A percentile compares a stretch with the other conserved stretches of the same genome.
These are phyloP conservation scores for Drosophila subquinaria DNA, from an alignment of 2,888 invertebrate genomes.

Conservation along the genomic window DNA sequence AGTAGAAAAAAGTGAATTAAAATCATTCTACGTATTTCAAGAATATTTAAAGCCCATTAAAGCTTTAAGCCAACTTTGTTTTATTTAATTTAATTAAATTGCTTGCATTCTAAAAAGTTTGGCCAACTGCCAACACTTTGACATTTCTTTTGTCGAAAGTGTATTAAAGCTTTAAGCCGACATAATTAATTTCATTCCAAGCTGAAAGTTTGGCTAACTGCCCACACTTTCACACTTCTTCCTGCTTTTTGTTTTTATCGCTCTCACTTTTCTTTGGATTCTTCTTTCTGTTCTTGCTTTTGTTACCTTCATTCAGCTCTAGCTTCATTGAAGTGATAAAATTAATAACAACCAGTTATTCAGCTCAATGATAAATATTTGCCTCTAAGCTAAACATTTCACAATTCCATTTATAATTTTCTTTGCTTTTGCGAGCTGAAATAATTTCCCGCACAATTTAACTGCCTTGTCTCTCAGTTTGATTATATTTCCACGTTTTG, in stretches of 20 bases:
- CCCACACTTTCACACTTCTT: constrained; percentile 6
- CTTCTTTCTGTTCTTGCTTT: not conserved
- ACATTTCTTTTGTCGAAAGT: not conserved
- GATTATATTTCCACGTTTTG: constrained; percentile 15
- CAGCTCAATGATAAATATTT: constrained; percentile 25
- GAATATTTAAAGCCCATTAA: not conserved
- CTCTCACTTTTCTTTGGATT: not conserved
- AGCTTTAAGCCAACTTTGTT: not conserved
- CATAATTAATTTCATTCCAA: not conserved
- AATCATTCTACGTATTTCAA: too few species aligned
- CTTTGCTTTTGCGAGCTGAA: not conserved
- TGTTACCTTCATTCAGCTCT: not conserved
- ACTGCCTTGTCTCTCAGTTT: constrained; percentile 10
- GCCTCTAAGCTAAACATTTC: constrained; percentile 4
- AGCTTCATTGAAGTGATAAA: not conserved
- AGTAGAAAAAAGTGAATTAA: not conserved
- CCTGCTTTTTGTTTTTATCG: not conserved
- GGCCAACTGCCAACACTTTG: not conserved
- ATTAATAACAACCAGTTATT: constrained; percentile 26
- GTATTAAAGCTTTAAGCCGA: constrained; percentile 8
- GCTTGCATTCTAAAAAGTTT: not conserved
- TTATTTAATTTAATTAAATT: not conserved
- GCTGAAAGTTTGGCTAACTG: constrained; percentile 8
- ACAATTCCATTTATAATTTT: not conserved
- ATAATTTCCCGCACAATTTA: constrained; percentile 32